Conservation (phyloP, 2,888 invertebrate genomes). For the Euzetes globulus region DNA sequence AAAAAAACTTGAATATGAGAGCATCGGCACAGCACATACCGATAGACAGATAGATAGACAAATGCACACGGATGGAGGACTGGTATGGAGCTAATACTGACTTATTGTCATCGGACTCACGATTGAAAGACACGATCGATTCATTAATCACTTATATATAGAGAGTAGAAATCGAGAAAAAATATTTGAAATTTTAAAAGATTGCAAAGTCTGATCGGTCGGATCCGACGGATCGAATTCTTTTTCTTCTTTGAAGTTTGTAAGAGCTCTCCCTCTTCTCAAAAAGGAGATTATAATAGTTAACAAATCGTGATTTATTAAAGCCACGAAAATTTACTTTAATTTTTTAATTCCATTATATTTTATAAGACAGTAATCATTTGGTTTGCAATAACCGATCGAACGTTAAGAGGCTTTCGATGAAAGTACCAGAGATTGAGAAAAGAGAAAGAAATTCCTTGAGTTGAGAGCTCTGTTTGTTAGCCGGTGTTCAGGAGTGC, state of each 20-base stretch:
- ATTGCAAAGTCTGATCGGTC: conserved; percentile 11
- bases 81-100: neutral
- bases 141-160: conserved; percentile 27
- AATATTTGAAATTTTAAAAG: neutral
- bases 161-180: neutral
- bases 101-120: conserved; percentile 24
- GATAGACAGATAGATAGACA: neutral
- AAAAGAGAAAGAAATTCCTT: neutral
- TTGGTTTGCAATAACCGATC: neutral
- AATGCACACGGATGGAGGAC: too few relatives aligned
- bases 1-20: neutral
- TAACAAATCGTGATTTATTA: conserved; percentile 31
- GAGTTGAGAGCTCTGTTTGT: neutral
- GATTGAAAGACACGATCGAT: conserved; percentile 24
- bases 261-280: neutral
- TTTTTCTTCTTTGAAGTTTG: neutral
- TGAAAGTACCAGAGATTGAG: neutral
- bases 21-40: neutral
- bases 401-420: neutral
- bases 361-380: conserved; percentile 8
- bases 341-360: conserved; percentile 28
- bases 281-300: conserved; percentile 9
- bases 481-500: neutral
- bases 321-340: conserved; percentile 30
- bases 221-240: conserved; percentile 17